phyloP scores from a whole-genome alignment of 2,888 invertebrate genomes.

The Mythimna pallens region DNA sequence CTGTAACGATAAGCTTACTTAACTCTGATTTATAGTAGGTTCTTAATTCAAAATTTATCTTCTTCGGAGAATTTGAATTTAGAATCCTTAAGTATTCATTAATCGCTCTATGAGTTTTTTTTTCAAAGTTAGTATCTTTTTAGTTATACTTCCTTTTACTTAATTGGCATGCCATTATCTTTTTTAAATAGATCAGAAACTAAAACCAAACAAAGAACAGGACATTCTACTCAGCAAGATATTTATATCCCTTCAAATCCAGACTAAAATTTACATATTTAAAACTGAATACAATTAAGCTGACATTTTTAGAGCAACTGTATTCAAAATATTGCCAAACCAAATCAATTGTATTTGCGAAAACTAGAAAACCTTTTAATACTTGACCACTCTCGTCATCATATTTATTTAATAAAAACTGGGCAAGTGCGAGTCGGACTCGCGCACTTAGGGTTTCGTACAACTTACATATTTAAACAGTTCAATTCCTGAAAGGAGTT shows the following conservation, averaged over 20 bases:
- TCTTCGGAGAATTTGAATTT: no score
- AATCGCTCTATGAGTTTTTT: no score
- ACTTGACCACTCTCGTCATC: slow-evolving; percentile 28
- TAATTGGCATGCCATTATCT: slow-evolving; percentile 9
- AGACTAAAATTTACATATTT: slow-evolving; percentile 55
- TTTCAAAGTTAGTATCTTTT: no score
- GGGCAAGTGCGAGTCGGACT: no score
- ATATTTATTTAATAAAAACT: slow-evolving; percentile 16
- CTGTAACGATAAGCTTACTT: no score
- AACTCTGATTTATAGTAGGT: no score
- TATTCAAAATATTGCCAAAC: slow-evolving; percentile 39
- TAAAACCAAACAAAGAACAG: slow-evolving; percentile 25
- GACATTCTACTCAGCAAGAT: slow-evolving; percentile 14
- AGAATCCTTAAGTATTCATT: no score
- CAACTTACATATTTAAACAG: no score
- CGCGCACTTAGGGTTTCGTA: no score
- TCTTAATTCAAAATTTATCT: no score
- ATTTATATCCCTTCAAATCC: slow-evolving; percentile 31
- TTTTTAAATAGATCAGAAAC: slow-evolving; percentile 7
- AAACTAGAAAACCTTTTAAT: slow-evolving; percentile 61
- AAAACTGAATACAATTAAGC: slow-evolving; percentile 47
- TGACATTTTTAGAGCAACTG: slow-evolving; percentile 35
- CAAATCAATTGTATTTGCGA: slow-evolving; percentile 34
- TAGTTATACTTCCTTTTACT: neutral
- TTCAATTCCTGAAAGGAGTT: no score